Conservation (phyloP, 1,140 invertebrate species). For the Babylonia areolata region DNA sequence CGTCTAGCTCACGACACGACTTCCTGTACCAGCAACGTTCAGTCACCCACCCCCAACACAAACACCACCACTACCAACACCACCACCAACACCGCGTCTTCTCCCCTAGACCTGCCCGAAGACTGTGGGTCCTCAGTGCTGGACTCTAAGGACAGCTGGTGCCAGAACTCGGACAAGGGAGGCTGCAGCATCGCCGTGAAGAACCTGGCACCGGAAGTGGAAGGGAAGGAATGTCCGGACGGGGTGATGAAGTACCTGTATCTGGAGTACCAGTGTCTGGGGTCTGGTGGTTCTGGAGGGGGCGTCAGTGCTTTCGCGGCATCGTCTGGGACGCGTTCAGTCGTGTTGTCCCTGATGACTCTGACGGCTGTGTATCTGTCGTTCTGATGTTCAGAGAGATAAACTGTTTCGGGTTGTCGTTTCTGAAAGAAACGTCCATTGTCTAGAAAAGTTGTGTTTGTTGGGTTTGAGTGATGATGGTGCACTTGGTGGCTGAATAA, state of each 20-base stretch:
- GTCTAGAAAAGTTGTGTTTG: too few species aligned
- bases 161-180: background rate
- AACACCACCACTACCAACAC: too few species aligned
- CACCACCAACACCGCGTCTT: background rate
- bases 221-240: background rate
- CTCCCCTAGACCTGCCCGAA: background rate
- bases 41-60: background rate
- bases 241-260: slow-evolving; percentile 18
- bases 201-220: background rate
- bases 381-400: too few species aligned
- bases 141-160: background rate
- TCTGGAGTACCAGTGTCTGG: slow-evolving; percentile 18
- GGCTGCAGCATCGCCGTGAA: background rate
- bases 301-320: too few species aligned
- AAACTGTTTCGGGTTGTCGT: too few species aligned
- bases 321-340: too few species aligned
- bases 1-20: background rate
- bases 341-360: too few species aligned
- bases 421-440: too few species aligned
- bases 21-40: background rate
- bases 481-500: too few species aligned
- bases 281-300: background rate
- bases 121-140: slow-evolving; percentile 1
- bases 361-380: too few species aligned
- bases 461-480: too few species aligned